Evolutionary conservation across 2,113 vertebrate species (phyloP), one percentile per base, ranked within the genome.

Genomic region (Engraulis encrasicolus): DNA sequence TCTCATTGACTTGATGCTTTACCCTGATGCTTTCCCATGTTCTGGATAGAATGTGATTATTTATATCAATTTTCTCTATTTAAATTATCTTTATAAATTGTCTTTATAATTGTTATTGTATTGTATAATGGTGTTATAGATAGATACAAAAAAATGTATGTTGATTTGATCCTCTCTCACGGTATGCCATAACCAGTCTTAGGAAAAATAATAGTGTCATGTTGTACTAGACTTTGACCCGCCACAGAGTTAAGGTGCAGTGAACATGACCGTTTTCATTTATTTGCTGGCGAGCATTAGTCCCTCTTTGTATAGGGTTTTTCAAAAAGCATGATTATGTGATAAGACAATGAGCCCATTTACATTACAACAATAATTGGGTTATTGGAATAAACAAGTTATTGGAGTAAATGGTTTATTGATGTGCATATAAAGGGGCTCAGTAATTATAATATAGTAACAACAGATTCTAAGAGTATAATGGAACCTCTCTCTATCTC

Each of bases 141-240:
- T 81, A 81, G 80, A 84, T 84, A 88, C 82, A 81, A n/a, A n/a
- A n/a, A n/a, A n/a, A n/a, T n/a, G n/a, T n/a, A n/a, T n/a, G n/a
- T n/a, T n/a, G n/a, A n/a, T n/a, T n/a, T n/a, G n/a, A n/a, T n/a
- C n/a, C n/a, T n/a, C n/a, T n/a, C n/a, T n/a, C 78, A 19, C 38
- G 48, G 78, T 38, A 58, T 79, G 82, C 77, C 83, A 40, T 27
- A 48, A 48, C 6, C 78, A 49, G 83, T 78, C 78, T 40, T 66
- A 37, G 40, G 86, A 81, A 81, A n/a, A 82, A 38, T 52, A 80
- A 23, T 37, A 49, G 0, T 79, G 82, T 79, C 81, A 83, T 77
- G 54, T 83, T 82, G 50, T 58, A 79, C 86, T 84, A 74, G 49
- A 45, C 78, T 82, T 74, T 66, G 82, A 52, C 37, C 82, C 83